phyloP scores from a whole-genome alignment of 2,113 vertebrate species.

The Madoqua kirkii region DNA sequence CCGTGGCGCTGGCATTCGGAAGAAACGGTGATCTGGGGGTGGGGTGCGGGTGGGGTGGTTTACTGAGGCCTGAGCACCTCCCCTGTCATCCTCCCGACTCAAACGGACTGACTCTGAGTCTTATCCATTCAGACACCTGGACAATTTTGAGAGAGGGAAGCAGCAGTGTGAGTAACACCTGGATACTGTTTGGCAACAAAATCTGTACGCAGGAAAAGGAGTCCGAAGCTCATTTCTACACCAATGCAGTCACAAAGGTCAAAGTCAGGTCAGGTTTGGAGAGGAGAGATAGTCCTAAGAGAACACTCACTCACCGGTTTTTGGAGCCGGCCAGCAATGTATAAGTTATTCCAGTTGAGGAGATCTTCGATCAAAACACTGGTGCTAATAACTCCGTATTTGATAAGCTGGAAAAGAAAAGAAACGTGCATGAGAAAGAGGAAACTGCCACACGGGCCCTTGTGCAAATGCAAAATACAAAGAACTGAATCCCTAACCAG shows the following conservation, averaged over 20 bases:
- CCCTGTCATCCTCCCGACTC: neutral
- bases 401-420: slow-evolving; percentile 87
- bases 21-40: neutral
- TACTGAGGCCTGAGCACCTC: neutral
- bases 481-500: neutral
- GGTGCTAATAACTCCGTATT: slow-evolving; percentile 95
- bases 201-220: neutral
- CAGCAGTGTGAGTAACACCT: neutral
- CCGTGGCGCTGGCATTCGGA: accelerated
- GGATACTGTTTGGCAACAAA: neutral
- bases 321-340: slow-evolving; percentile 93
- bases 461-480: neutral
- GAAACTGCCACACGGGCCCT: neutral
- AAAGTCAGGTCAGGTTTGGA: neutral
- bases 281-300: neutral
- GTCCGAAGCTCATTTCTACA: neutral
- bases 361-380: slow-evolving; percentile 90
- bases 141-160: neutral
- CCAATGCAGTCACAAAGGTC: neutral
- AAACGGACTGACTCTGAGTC: neutral
- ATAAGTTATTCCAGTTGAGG: slow-evolving; percentile 92
- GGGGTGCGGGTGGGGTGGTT: too few relatives aligned
- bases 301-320: slow-evolving; percentile 87
- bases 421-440: neutral
- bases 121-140: neutral